phyloP scores from a whole-genome alignment of 2,888 invertebrate species.

The Scrobipalpa costella region DNA sequence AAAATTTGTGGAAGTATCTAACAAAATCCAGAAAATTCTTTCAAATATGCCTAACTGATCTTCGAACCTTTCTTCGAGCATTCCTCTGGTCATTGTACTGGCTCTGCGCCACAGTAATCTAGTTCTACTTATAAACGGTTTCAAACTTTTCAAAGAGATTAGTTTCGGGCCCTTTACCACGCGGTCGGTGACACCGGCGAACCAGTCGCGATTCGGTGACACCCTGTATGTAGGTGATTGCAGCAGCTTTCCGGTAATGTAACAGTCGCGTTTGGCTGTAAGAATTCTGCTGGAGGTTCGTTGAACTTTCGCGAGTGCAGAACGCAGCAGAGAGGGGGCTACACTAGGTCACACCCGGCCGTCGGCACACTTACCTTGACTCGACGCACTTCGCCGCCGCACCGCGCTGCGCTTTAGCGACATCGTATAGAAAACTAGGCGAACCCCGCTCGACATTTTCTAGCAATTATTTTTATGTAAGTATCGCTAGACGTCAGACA shows the following conservation, averaged over 20 bases:
- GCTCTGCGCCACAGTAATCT: constrained; percentile 16
- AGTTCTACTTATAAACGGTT: constrained; percentile 13
- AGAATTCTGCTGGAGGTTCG: constrained; percentile 77
- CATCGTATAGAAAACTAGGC: constrained; percentile 72
- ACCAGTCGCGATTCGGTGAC: constrained; percentile 7
- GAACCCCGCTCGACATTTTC: constrained; percentile 53
- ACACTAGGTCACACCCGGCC: constrained; percentile 78
- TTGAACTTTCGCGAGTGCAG: constrained; percentile 80
- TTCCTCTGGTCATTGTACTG: constrained; percentile 4
- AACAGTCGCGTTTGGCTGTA: constrained; percentile 76
- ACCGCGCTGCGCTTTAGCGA: constrained; percentile 48
- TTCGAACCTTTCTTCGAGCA: background rate
- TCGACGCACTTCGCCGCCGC: constrained; percentile 61
- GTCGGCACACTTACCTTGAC: constrained; percentile 81
- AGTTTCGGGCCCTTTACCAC: constrained; percentile 14
- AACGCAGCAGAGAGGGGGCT: constrained; percentile 71
- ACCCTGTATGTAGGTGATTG: constrained; percentile 56
- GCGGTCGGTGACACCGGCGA: constrained; percentile 11
- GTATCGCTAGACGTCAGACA: constrained; percentile 17
- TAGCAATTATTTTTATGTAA: constrained; percentile 46
- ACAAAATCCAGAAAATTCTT: too few species aligned
- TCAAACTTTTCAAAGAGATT: constrained; percentile 11
- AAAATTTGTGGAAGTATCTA: too few species aligned
- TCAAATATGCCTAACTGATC: background rate
- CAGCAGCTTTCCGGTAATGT: constrained; percentile 79